phyloP scores from a whole-genome alignment of 2,888 invertebrate species.

The Caenorhabditis panamensis region DNA sequence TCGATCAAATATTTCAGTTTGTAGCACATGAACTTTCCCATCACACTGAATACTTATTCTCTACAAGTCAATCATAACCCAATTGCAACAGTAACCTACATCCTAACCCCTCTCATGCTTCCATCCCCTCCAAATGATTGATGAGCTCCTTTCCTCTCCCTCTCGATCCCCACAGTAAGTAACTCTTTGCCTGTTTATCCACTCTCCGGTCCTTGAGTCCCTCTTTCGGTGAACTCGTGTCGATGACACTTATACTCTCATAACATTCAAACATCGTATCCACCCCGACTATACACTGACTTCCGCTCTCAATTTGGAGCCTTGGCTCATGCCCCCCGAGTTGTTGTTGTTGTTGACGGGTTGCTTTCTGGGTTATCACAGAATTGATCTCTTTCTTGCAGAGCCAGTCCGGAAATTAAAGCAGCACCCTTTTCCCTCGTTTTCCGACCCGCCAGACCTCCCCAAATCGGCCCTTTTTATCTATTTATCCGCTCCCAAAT shows the following conservation, averaged over 20 bases:
- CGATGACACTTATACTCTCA: conserved; percentile 53
- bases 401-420: conserved; percentile 14
- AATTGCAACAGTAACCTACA: background rate
- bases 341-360: background rate
- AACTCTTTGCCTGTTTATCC: conserved; percentile 23
- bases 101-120: background rate
- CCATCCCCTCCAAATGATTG: background rate
- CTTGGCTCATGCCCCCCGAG: background rate
- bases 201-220: conserved; percentile 33
- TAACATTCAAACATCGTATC: conserved; percentile 36
- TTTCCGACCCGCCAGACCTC: background rate
- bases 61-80: background rate
- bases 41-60: too few relatives aligned
- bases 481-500: conserved; percentile 48
- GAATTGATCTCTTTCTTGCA: conserved; percentile 6
- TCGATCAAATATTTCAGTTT: too few relatives aligned
- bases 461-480: conserved; percentile 27
- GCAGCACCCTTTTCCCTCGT: too few relatives aligned
- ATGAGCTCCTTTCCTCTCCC: too few relatives aligned
- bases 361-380: background rate
- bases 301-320: too few relatives aligned
- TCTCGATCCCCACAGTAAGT: conserved; percentile 6
- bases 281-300: too few relatives aligned
- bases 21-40: too few relatives aligned
- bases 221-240: conserved; percentile 36